These are phyloP conservation scores for Hypolimnas misippus DNA, from an alignment of 2,888 invertebrate genomes.

Conservation along the genomic window DNA sequence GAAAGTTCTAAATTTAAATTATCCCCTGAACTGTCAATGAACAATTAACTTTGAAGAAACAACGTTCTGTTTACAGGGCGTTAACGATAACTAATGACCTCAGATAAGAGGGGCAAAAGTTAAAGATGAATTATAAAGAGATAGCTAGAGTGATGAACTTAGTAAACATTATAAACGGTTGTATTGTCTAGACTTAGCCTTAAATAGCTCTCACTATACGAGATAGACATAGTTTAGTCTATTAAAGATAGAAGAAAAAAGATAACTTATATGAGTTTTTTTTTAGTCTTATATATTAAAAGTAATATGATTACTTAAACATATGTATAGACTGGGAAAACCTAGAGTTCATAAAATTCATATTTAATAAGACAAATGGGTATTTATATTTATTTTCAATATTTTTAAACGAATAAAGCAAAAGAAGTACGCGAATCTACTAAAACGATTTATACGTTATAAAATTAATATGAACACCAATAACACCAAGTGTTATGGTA, in stretches of 20 bases:
- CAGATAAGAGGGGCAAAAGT: constrained; percentile 70
- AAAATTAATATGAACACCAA: not conserved
- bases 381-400: too few relatives aligned
- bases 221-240: constrained; percentile 1
- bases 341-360: too few relatives aligned
- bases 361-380: too few relatives aligned
- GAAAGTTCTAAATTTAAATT: constrained; percentile 51
- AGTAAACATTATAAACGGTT: constrained; percentile 48
- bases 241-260: not conserved
- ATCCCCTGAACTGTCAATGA: constrained; percentile 61
- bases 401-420: too few relatives aligned
- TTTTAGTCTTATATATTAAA: too few relatives aligned
- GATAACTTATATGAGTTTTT: too few relatives aligned
- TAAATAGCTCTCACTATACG: constrained; percentile 38
- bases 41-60: constrained; percentile 64
- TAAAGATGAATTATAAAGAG: constrained; percentile 70
- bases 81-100: constrained; percentile 58
- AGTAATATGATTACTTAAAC: too few relatives aligned
- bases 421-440: too few relatives aligned
- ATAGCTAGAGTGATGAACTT: constrained; percentile 78
- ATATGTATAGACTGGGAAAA: too few relatives aligned
- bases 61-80: constrained; percentile 59
- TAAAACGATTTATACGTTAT: too few relatives aligned
- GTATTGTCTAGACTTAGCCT: constrained; percentile 48
- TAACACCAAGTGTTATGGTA: constrained; percentile 1